Percentiles rank a stretch among this genome's conserved stretches.
These are phyloP conservation scores for Calameuta pallipes DNA, from an alignment of 2,888 invertebrate species.

Conservation along the genomic window DNA sequence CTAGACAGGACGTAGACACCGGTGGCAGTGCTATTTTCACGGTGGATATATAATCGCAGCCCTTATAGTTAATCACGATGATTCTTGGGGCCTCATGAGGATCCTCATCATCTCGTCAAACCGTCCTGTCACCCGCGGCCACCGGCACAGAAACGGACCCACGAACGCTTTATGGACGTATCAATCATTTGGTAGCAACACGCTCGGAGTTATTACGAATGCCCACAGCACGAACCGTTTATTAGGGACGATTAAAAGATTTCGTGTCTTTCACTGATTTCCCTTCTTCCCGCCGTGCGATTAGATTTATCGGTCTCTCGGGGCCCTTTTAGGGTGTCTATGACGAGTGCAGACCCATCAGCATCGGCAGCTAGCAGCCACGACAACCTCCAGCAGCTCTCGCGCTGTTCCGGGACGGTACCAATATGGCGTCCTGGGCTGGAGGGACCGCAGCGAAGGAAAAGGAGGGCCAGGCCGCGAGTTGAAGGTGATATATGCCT, in stretches of 20 bases:
- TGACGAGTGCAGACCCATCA: not conserved
- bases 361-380: not conserved
- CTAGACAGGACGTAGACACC: conserved; percentile 20
- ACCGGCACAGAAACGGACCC: conserved; percentile 42
- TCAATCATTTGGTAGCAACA: conserved; percentile 64
- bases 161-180: conserved; percentile 63
- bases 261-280: conserved; percentile 35
- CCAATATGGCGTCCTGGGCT: conserved; percentile 51
- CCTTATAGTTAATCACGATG: conserved; percentile 60
- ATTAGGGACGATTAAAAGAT: conserved; percentile 65
- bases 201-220: conserved; percentile 42
- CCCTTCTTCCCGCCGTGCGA: not conserved
- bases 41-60: not conserved
- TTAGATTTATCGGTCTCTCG: not conserved
- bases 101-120: conserved; percentile 65
- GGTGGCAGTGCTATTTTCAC: conserved; percentile 52
- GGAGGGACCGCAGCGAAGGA: conserved; percentile 20
- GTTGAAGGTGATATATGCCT: conserved; percentile 59
- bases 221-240: conserved; percentile 47
- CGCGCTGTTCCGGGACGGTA: conserved; percentile 29
- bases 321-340: not conserved
- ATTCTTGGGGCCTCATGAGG: conserved; percentile 49
- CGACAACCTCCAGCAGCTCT: not conserved
- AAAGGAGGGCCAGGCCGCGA: conserved; percentile 42
- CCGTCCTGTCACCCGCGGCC: conserved; percentile 60